Evolutionary conservation across 2,888 invertebrate genomes (phyloP), one percentile per base, ranked within the genome.

Genomic region (Campoletis raptor): DNA sequence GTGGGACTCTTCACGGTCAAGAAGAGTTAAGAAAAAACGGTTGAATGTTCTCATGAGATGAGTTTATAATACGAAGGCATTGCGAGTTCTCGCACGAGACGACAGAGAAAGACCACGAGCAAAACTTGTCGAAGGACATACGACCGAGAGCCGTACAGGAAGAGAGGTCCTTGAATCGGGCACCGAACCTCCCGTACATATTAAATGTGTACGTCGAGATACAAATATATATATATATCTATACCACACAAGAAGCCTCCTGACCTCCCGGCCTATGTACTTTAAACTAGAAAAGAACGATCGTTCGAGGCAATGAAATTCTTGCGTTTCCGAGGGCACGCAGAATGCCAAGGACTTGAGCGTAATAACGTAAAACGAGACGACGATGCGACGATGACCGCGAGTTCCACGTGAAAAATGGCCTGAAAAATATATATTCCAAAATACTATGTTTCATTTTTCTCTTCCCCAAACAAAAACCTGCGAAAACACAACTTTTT

Each of bases 151-250:
- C 72, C 57, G 82, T 85, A 86, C 86, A 89, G 89, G 89, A 90
- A 89, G 89, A 87, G 86, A 87, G 90, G 89, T 91, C 91, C 91
- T 91, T 91, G 91, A 90, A 89, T 90, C 90, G 91, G 90, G 89
- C 91, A 91, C 89, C 91, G 91, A 91, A 91, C 91, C 88, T 89
- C 87, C 87, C 84, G 81, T 81, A 70, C 69, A 70, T 61, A 70
- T 48, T 81, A 24, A n/a, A 72, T 52, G 30, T 72, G 18, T 72
- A 45, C 40, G 30, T 30, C n/a, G 48, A 7, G n/a, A 73, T 73
- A 37, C 64, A 81, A 64, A 69, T 42, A 12, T 37, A 36, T 37
- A 64, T 37, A 67, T n/a, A 61, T 24, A 30, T 45, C 81, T 72
- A 81, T 72, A 67, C 64, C 42, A 42, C 73, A 69, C 67, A 69